Conservation (phyloP, 2,888 invertebrate species). For the Agriopis marginaria region DNA sequence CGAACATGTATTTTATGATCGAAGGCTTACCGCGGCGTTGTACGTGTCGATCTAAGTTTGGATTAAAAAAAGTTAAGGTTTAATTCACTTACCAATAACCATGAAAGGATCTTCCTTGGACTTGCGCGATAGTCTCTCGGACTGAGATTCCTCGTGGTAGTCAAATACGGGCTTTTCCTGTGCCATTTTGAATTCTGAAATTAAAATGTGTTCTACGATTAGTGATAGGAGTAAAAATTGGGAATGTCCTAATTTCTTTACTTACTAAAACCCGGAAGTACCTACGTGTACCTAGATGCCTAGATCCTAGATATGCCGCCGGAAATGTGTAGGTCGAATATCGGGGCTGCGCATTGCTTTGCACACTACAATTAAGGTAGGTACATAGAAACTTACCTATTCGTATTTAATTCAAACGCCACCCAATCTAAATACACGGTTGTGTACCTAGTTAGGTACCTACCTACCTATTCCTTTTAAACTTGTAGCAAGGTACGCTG, state of each 20-base stretch:
- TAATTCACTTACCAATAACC: slow-evolving; percentile 86
- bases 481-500: no score
- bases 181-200: slow-evolving; percentile 62
- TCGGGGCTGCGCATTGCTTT: background rate
- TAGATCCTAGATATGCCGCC: background rate
- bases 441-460: no score
- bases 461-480: no score
- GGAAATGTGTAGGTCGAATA: background rate
- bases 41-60: background rate
- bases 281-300: background rate
- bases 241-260: background rate
- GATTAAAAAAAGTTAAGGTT: background rate
- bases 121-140: slow-evolving; percentile 86
- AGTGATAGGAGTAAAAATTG: background rate
- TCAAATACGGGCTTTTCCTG: slow-evolving; percentile 73
- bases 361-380: background rate
- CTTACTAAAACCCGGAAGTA: background rate
- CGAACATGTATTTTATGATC: no score
- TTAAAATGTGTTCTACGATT: slow-evolving; percentile 12
- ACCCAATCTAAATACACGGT: background rate
- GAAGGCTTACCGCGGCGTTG: no score
- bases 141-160: slow-evolving; percentile 85
- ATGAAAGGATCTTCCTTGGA: slow-evolving; percentile 91
- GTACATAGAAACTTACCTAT: background rate
- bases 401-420: background rate